Evolutionary conservation across 2,797 vertebrate genomes (phyloP).

Genomic region (Sandelia bainsii): DNA sequence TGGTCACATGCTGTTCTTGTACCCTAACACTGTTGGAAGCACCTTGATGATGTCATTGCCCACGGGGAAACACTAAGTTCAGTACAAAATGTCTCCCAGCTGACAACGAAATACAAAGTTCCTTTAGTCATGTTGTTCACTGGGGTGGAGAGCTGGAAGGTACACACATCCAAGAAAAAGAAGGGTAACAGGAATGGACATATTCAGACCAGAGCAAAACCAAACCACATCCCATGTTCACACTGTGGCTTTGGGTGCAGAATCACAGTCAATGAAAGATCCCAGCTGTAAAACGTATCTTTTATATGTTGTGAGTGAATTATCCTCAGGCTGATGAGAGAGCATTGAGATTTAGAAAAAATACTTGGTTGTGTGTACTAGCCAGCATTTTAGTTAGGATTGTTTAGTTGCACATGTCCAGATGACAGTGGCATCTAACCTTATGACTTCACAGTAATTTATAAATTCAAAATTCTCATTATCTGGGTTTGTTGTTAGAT

Average conservation of each 20-base stretch:
- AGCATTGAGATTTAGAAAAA: background rate
- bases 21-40: conserved; percentile 30
- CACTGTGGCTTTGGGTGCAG: conserved; percentile 14
- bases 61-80: conserved; percentile 46
- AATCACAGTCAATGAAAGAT: conserved; percentile 2
- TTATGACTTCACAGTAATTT: too few species aligned
- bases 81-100: conserved; percentile 59
- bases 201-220: conserved; percentile 59
- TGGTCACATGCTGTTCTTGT: conserved; percentile 26
- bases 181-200: conserved; percentile 59
- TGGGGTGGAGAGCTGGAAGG: conserved; percentile 58
- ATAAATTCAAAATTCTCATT: background rate
- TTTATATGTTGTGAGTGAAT: background rate
- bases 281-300: conserved; percentile 5
- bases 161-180: conserved; percentile 44
- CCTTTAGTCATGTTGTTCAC: conserved; percentile 68
- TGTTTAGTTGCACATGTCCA: too few species aligned
- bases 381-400: conserved; percentile 7
- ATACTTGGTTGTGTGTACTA: background rate
- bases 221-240: conserved; percentile 33
- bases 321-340: conserved; percentile 20
- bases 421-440: too few species aligned
- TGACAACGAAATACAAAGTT: conserved; percentile 62
- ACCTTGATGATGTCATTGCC: conserved; percentile 43
- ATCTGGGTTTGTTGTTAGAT: too few species aligned